Evolutionary conservation across 2,113 vertebrate species (phyloP).

Genomic region (Lepus europaeus): DNA sequence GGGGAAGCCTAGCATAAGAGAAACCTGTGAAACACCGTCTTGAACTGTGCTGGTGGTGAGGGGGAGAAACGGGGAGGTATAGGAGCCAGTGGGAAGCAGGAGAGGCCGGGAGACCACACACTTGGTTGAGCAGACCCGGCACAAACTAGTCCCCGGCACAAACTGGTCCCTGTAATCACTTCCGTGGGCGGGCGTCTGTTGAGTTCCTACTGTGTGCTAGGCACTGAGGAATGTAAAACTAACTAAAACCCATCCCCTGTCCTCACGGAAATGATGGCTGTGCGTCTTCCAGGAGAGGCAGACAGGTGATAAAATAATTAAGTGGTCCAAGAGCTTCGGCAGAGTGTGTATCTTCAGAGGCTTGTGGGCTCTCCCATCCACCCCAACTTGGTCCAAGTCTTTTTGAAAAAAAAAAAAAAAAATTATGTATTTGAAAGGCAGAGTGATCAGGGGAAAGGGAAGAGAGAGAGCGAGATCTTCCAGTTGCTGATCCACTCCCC

Average conservation of each 20-base stretch:
- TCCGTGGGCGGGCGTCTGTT: neutral
- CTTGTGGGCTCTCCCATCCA: neutral
- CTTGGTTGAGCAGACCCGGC: neutral
- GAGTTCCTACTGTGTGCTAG: neutral
- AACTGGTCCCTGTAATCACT: neutral
- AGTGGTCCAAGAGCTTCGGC: neutral
- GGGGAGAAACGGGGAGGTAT: neutral
- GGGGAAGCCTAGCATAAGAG: neutral
- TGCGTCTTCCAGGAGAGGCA: neutral
- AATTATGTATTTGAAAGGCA: too few relatives aligned
- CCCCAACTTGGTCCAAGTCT: neutral
- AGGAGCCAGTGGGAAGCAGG: neutral
- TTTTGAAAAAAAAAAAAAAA: neutral
- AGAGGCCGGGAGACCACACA: neutral
- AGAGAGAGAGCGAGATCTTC: too few relatives aligned
- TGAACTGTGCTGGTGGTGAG: neutral
- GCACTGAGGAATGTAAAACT: neutral
- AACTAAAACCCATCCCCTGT: neutral
- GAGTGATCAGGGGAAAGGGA: too few relatives aligned
- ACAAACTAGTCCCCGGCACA: neutral
- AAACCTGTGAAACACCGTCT: neutral
- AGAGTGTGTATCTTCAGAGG: neutral
- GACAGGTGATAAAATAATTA: neutral
- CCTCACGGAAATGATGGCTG: neutral
- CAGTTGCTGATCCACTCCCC: too few relatives aligned